Percentiles rank a stretch among this genome's conserved stretches.
phyloP scores from a whole-genome alignment of 1,140 invertebrate species.

The Mya arenaria region DNA sequence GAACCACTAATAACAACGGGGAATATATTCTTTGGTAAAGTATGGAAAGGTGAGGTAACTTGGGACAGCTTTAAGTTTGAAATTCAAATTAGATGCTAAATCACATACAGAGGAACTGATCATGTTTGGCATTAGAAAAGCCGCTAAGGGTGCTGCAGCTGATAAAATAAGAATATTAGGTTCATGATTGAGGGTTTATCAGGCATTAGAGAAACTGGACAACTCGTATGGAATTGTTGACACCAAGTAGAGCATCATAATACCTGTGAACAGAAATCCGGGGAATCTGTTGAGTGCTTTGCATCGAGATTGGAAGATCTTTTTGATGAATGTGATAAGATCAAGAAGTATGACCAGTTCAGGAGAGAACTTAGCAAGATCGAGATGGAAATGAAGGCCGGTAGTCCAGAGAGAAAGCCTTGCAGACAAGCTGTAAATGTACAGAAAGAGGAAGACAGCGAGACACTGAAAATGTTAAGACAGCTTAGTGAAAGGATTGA shows the following conservation, averaged over 20 bases:
- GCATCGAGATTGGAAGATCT: neutral
- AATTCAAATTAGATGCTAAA: constrained; percentile 4
- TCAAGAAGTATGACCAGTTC: too few species aligned
- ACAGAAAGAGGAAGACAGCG: too few species aligned
- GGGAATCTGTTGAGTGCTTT: neutral
- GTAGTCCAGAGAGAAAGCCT: too few species aligned
- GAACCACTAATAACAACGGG: too few species aligned
- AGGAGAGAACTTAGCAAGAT: too few species aligned
- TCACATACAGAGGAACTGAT: constrained; percentile 22
- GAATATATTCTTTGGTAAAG: constrained; percentile 23
- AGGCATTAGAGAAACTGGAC: neutral
- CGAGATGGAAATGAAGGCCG: too few species aligned
- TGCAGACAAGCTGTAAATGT: too few species aligned
- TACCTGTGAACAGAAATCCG: neutral
- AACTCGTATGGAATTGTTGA: too few species aligned
- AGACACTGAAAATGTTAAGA: too few species aligned
- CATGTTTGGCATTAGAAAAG: constrained; percentile 5
- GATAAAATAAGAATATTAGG: constrained; percentile 17
- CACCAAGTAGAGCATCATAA: neutral
- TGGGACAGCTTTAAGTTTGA: constrained; percentile 28
- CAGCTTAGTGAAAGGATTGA: too few species aligned
- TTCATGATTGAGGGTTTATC: neutral
- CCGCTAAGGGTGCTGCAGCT: neutral
- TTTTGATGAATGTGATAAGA: too few species aligned
- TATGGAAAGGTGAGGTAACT: constrained; percentile 15